Percentiles rank a stretch among this genome's conserved stretches.
phyloP scores from a whole-genome alignment of 2,888 invertebrate species.

The Agelastica alni region DNA sequence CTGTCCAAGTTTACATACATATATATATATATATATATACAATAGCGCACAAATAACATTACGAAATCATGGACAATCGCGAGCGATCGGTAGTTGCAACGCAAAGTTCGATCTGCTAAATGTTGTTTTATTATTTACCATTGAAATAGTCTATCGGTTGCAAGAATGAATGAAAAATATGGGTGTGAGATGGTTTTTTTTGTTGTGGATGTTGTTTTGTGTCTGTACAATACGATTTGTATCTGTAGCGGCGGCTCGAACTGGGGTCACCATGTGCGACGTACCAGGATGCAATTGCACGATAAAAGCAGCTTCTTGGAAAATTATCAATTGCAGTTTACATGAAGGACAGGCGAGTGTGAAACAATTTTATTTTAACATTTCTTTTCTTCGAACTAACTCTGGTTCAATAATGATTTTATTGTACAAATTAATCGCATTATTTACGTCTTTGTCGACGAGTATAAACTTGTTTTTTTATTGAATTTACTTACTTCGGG shows the following conservation, averaged over 20 bases:
- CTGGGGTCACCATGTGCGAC: slow-evolving; percentile 59
- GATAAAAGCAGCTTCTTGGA: slow-evolving; percentile 63
- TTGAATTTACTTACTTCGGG: too few relatives aligned
- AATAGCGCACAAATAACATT: too few relatives aligned
- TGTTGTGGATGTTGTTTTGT: slow-evolving; percentile 41
- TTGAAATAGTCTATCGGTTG: slow-evolving; percentile 29
- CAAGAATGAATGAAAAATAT: slow-evolving; percentile 39
- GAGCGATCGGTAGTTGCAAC: slow-evolving; percentile 8
- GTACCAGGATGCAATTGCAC: slow-evolving; percentile 65
- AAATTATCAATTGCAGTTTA: slow-evolving; percentile 68
- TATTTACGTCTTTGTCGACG: neutral
- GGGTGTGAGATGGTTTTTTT: slow-evolving; percentile 37
- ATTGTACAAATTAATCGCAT: too few relatives aligned
- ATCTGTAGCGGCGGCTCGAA: slow-evolving; percentile 33
- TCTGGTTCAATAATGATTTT: too few relatives aligned
- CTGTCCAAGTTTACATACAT: too few relatives aligned
- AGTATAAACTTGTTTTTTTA: neutral
- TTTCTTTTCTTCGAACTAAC: neutral
- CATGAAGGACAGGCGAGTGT: slow-evolving; percentile 64
- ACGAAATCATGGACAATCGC: slow-evolving; percentile 27
- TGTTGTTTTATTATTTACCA: slow-evolving; percentile 10
- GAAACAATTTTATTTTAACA: neutral
- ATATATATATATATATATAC: too few relatives aligned
- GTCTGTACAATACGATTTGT: slow-evolving; percentile 28
- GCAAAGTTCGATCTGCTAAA: slow-evolving; percentile 13